phyloP scores from a whole-genome alignment of 2,113 vertebrate species.

The Hydrochoerus hydrochaeris region DNA sequence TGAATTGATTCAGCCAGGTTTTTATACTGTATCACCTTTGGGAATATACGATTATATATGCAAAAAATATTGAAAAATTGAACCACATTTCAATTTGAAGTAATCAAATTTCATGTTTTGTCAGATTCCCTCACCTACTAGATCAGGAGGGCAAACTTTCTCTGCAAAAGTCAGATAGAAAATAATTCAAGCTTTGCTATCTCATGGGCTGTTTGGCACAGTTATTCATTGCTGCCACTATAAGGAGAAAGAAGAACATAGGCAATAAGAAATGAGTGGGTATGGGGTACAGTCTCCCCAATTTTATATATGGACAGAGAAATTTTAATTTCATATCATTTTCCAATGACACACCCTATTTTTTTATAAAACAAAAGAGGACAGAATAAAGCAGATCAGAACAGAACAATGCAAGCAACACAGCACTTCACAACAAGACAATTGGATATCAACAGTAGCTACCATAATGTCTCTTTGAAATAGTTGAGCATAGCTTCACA shows the following conservation, averaged over 20 bases:
- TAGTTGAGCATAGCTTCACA: too few species aligned
- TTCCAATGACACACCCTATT: neutral
- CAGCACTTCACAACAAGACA: too few species aligned
- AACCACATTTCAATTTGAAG: constrained; percentile 1
- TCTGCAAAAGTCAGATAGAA: neutral
- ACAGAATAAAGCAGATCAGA: too few species aligned
- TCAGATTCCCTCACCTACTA: neutral
- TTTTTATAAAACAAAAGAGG: too few species aligned
- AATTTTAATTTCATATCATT: neutral
- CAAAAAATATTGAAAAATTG: neutral
- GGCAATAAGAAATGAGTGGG: neutral
- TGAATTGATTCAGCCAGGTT: neutral
- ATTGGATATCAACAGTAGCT: too few species aligned
- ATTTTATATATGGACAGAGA: neutral
- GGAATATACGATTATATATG: neutral
- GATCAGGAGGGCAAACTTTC: neutral
- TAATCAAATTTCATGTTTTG: neutral
- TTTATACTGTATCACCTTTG: neutral
- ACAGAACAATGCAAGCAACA: too few species aligned
- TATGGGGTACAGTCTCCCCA: neutral
- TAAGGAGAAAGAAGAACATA: neutral
- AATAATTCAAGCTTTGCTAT: neutral
- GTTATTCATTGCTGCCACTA: neutral
- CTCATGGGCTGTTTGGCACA: too few species aligned
- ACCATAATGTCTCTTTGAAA: too few species aligned